These are phyloP conservation scores for Aphis gossypii DNA, from an alignment of 1,140 invertebrate species.

Conservation along the genomic window DNA sequence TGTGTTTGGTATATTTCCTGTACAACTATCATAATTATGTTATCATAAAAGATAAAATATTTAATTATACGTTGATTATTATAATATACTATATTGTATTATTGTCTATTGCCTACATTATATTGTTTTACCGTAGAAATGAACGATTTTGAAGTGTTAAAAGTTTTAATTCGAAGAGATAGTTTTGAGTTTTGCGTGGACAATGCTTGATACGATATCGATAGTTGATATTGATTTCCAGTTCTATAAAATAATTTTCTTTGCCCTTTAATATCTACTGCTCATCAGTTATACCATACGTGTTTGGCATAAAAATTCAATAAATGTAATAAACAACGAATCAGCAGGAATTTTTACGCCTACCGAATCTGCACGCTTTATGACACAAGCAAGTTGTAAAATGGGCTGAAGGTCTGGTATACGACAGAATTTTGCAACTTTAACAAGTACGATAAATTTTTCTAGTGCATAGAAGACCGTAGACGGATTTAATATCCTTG, in stretches of 20 bases:
- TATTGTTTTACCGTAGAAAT: background rate
- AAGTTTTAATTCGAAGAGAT: background rate
- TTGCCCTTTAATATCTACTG: background rate
- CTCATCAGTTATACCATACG: background rate
- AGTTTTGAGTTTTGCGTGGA: background rate
- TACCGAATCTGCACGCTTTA: background rate
- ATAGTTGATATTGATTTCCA: background rate
- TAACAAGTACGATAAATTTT: background rate
- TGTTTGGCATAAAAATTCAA: background rate
- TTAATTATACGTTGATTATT: background rate
- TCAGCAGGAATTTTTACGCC: too few species aligned
- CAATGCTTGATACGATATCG: background rate
- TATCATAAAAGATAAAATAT: too few species aligned
- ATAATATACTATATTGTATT: background rate
- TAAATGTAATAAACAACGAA: background rate
- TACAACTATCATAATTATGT: too few species aligned
- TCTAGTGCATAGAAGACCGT: background rate
- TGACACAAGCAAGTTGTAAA: background rate
- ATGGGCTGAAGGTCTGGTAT: background rate
- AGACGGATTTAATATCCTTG: background rate
- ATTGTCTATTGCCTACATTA: background rate
- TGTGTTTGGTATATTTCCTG: too few species aligned
- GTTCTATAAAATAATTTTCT: background rate
- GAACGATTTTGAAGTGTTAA: background rate
- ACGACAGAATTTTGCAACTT: background rate